Evolutionary conservation across 2,797 vertebrate species (phyloP).

Genomic region (Neosilurus mollespiculum): DNA sequence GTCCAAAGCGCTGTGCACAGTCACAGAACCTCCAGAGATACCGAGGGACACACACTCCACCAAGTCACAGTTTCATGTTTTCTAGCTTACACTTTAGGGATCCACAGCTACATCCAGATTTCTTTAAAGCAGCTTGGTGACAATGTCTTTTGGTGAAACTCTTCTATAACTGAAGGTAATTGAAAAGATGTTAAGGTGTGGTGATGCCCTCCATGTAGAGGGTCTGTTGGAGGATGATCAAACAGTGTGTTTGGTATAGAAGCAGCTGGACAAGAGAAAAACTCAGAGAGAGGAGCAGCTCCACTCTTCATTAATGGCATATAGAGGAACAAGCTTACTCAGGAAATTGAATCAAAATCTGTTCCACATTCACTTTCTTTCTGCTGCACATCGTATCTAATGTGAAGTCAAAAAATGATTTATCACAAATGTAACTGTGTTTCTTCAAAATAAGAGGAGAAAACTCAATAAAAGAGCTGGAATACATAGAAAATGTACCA

Average conservation of each 20-base stretch:
- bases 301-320: neutral
- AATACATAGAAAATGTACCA: neutral
- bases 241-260: slow-evolving; percentile 47
- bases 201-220: slow-evolving; percentile 5
- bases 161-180: neutral
- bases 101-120: neutral
- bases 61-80: neutral
- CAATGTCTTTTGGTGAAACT: neutral
- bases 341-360: slow-evolving; percentile 3
- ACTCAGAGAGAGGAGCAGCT: slow-evolving; percentile 9
- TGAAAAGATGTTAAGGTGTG: too few species aligned
- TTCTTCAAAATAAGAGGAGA: neutral
- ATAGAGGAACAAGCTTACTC: neutral
- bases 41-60: neutral
- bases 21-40: neutral
- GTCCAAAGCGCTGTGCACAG: neutral
- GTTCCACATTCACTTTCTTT: neutral
- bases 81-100: neutral
- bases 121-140: neutral
- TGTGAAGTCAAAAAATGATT: neutral
- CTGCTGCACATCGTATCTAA: neutral
- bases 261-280: slow-evolving; percentile 26
- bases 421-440: too few species aligned
- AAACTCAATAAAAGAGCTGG: neutral
- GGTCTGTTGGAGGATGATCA: neutral